phyloP scores from a whole-genome alignment of 2,888 invertebrate genomes.

The Unio pictorum region DNA sequence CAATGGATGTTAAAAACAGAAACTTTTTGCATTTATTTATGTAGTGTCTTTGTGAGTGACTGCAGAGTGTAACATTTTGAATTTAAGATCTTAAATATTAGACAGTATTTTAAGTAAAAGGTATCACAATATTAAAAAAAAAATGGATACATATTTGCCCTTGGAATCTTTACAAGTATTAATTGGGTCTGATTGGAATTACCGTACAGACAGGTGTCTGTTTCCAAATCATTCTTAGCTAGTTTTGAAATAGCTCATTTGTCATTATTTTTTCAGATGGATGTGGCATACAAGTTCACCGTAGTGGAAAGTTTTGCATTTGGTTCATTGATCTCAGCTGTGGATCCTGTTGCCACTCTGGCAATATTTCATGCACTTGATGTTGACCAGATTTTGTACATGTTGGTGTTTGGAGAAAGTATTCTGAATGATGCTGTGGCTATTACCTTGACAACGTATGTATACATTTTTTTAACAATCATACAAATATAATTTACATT shows the following conservation, averaged over 20 bases:
- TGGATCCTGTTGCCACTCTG: conserved; percentile 98
- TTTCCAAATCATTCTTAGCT: neutral
- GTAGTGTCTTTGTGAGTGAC: too few relatives aligned
- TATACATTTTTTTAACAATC: conserved; percentile 9
- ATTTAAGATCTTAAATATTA: too few relatives aligned
- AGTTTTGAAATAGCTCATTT: too few relatives aligned
- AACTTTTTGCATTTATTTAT: too few relatives aligned
- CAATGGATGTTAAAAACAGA: too few relatives aligned
- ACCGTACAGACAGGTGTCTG: neutral
- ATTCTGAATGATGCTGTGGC: conserved; percentile 98
- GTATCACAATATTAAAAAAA: too few relatives aligned
- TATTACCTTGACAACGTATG: conserved; percentile 92
- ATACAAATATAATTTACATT: neutral
- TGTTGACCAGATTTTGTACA: conserved; percentile 97
- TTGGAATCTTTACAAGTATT: too few relatives aligned
- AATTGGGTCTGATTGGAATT: neutral
- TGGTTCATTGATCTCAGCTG: conserved; percentile 97
- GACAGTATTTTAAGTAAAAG: too few relatives aligned
- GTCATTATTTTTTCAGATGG: conserved; percentile 70
- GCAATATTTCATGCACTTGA: conserved; percentile 98
- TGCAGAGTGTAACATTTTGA: too few relatives aligned
- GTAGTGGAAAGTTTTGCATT: conserved; percentile 99
- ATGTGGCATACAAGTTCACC: conserved; percentile 87
- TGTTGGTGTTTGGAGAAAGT: conserved; percentile 98
- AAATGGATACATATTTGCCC: too few relatives aligned